A percentile compares a stretch with the other conserved stretches of the same genome.
Evolutionary conservation across 2,797 vertebrate species (phyloP).

Genomic region (Valencia hispanica): DNA sequence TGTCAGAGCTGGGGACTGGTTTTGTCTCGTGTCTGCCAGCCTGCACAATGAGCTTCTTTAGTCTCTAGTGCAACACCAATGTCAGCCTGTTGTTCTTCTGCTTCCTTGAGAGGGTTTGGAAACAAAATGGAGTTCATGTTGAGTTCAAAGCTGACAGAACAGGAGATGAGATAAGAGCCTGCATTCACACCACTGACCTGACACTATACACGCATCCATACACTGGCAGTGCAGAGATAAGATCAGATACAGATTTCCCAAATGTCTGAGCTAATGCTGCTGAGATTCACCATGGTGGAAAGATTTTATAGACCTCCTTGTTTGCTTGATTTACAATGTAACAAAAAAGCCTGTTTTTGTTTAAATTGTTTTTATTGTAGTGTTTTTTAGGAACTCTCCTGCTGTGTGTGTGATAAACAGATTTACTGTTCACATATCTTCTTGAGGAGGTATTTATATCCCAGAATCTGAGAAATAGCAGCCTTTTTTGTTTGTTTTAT

Average conservation of each 20-base stretch:
- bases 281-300: constrained; percentile 8
- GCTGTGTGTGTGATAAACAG: constrained; percentile 24
- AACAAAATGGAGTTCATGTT: constrained; percentile 45
- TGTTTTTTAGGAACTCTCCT: constrained; percentile 6
- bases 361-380: not conserved
- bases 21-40: constrained; percentile 34
- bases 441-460: constrained; percentile 59
- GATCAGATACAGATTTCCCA: constrained; percentile 44
- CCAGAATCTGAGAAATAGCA: constrained; percentile 48
- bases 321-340: constrained; percentile 1
- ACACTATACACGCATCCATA: constrained; percentile 37
- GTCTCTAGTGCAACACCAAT: constrained; percentile 12
- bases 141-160: constrained; percentile 58
- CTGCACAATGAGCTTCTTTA: constrained; percentile 50
- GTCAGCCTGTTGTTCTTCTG: constrained; percentile 9
- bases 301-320: constrained; percentile 24
- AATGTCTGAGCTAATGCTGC: constrained; percentile 42
- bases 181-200: constrained; percentile 47
- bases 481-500: constrained; percentile 8
- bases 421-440: constrained; percentile 51
- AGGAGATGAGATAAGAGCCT: constrained; percentile 57
- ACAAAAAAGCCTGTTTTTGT: not conserved
- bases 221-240: constrained; percentile 39
- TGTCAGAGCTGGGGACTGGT: constrained; percentile 29
- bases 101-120: not conserved